Percentiles rank a stretch among this genome's conserved stretches.
phyloP scores from a whole-genome alignment of 2,888 invertebrate genomes.

The Rhamnusium bicolor region DNA sequence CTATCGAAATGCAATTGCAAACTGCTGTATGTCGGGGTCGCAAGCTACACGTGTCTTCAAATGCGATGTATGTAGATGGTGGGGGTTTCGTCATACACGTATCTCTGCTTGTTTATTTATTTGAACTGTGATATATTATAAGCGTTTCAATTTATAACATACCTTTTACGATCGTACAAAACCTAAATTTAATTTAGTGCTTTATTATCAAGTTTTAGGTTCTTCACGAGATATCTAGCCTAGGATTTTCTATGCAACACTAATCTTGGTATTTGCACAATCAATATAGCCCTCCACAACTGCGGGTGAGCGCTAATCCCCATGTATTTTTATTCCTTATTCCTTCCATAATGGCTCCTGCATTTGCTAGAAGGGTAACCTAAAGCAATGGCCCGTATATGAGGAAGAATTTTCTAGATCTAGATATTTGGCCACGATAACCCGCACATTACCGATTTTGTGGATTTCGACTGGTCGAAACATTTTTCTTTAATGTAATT shows the following conservation, averaged over 20 bases:
- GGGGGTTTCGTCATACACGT: too few relatives aligned
- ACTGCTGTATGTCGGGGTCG: too few relatives aligned
- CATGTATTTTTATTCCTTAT: not conserved
- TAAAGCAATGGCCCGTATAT: conserved; percentile 5
- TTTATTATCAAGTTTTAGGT: too few relatives aligned
- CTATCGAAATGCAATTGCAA: too few relatives aligned
- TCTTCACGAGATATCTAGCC: not conserved
- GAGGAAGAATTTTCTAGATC: conserved; percentile 24
- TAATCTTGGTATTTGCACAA: not conserved
- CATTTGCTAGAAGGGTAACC: not conserved
- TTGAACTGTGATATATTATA: too few relatives aligned
- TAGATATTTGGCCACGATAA: conserved; percentile 24
- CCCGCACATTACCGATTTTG: conserved; percentile 17
- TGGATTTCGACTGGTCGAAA: conserved; percentile 26
- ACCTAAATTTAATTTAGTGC: too few relatives aligned
- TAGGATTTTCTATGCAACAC: not conserved
- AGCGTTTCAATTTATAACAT: too few relatives aligned
- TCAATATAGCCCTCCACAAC: not conserved
- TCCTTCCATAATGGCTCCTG: not conserved
- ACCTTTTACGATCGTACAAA: too few relatives aligned
- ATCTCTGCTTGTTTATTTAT: too few relatives aligned
- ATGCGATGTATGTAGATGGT: too few relatives aligned
- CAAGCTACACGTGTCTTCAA: too few relatives aligned
- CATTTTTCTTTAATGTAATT: conserved; percentile 24
- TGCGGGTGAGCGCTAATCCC: not conserved